Conservation (phyloP, 2,888 invertebrate species). For the Myopa tessellatipennis region DNA sequence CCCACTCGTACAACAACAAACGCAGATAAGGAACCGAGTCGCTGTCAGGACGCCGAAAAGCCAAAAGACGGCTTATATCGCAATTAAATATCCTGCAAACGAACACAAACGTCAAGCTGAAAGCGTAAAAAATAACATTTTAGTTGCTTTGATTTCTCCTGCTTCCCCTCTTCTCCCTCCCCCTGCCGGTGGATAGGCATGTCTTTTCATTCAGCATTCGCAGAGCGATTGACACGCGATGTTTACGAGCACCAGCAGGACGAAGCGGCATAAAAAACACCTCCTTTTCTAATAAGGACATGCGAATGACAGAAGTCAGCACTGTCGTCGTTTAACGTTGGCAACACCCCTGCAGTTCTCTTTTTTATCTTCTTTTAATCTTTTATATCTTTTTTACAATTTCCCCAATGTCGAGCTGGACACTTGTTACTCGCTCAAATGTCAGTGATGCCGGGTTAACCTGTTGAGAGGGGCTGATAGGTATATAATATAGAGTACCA, state of each 20-base stretch:
- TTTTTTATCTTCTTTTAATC: conserved; percentile 40
- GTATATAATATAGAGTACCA: not conserved
- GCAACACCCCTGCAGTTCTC: conserved; percentile 42
- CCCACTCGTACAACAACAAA: conserved; percentile 3
- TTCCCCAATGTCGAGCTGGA: conserved; percentile 37
- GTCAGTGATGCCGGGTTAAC: conserved; percentile 50
- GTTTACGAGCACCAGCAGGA: conserved; percentile 31
- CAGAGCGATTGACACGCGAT: conserved; percentile 64
- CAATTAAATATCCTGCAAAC: conserved; percentile 52
- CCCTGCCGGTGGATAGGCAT: not conserved
- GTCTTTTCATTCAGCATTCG: conserved; percentile 30
- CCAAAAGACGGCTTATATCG: conserved; percentile 47
- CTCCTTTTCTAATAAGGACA: conserved; percentile 46
- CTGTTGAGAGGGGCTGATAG: conserved; percentile 50
- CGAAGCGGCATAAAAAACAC: conserved; percentile 28
- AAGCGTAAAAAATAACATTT: conserved; percentile 56
- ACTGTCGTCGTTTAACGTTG: conserved; percentile 42
- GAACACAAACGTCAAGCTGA: conserved; percentile 42
- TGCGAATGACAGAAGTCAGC: conserved; percentile 55
- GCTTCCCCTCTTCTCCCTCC: conserved; percentile 42
- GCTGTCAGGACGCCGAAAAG: conserved; percentile 34
- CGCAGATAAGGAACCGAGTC: conserved; percentile 41
- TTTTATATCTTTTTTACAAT: conserved; percentile 23
- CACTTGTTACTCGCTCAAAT: conserved; percentile 48
- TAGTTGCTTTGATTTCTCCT: conserved; percentile 52